Evolutionary conservation across 2,888 invertebrate genomes (phyloP), one percentile per base, ranked within the genome.

Genomic region (Villa cingulata): DNA sequence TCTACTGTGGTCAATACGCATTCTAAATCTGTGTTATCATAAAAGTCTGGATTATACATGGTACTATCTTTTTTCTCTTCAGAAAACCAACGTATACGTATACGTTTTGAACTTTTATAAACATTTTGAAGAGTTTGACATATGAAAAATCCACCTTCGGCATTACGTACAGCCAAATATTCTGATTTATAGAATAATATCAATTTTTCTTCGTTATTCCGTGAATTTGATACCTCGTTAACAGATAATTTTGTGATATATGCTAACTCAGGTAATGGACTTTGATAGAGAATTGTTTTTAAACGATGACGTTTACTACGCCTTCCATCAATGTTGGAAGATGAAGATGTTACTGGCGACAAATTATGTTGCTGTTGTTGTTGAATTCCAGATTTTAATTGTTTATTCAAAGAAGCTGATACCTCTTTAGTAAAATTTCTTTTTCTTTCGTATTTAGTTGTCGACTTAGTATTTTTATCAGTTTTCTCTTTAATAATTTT

Each of bases 51-150:
- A 51, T 83, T 83, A 71, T 88, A 91, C 3, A 84, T 78, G 53
- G 77, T 76, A 1, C 69, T 65, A 23, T 73, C 60, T 16, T 55
- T 55, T 32, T 59, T 56, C 45, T 72, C 67, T 63, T 86, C 84
- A 0, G 87, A 86, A 45, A 91, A 71, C 92, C 92, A 92, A 61
- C 89, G 83, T 58, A 92, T 91, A 62, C 83, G 83, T 62, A 91
- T 89, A 65, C 83, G 83, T 50, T 83, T 78, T 32, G 88, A 86
- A 43, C 81, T 81, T 62, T 85, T 85, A 69, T 87, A 89, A 49
- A 92, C 86, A 67, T 92, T 91, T 71, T 91, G 90, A 70, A 86
- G 79, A 1, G 89, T 80, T 67, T 91, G 89, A 65, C 92, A 92
- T 49, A 92, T 78, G 66, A 84, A 88, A 70, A 86, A 87, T 53